Conservation (phyloP, 2,797 vertebrate species). For the Paratrypauchen microcephalus region DNA sequence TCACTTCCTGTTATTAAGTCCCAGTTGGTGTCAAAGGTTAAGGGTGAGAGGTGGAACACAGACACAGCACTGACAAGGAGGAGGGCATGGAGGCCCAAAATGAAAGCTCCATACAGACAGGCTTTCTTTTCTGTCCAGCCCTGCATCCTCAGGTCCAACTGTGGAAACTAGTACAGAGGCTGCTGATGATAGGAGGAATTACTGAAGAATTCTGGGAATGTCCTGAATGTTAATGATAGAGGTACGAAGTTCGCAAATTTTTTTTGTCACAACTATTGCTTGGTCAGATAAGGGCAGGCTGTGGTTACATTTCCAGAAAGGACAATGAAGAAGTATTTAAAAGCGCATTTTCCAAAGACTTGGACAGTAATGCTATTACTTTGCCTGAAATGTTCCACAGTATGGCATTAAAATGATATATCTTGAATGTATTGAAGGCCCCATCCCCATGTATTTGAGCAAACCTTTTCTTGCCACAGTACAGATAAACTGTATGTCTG, state of each 20-base stretch:
- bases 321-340: neutral
- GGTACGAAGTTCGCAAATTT: neutral
- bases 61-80: slow-evolving; percentile 40
- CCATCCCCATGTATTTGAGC: no score
- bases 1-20: slow-evolving; percentile 61
- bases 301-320: neutral
- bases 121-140: neutral
- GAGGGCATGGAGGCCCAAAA: slow-evolving; percentile 4
- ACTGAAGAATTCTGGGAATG: slow-evolving; percentile 69
- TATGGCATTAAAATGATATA: no score
- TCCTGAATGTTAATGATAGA: slow-evolving; percentile 50
- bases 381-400: no score
- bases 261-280: neutral
- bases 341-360: neutral
- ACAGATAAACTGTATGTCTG: no score
- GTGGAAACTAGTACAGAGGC: slow-evolving; percentile 1
- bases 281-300: neutral
- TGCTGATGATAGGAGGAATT: slow-evolving; percentile 51
- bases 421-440: no score
- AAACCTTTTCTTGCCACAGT: no score
- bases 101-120: neutral
- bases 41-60: slow-evolving; percentile 42
- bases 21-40: slow-evolving; percentile 40
- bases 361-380: neutral
- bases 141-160: neutral